Evolutionary conservation across 2,888 invertebrate species (phyloP).

Genomic region (Ctenicera cuprea): DNA sequence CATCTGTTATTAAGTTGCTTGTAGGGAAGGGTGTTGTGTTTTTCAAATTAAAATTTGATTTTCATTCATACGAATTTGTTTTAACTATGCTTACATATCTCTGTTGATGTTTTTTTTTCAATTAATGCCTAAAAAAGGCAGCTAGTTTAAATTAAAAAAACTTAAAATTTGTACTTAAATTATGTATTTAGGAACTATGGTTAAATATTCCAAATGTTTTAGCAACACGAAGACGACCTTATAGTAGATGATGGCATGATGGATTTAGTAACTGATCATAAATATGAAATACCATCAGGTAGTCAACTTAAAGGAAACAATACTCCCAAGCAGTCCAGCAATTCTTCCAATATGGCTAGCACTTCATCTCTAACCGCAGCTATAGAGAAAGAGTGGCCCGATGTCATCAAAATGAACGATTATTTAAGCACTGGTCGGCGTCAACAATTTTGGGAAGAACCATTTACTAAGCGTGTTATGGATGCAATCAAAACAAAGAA

Average conservation of each 20-base stretch:
- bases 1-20: too few relatives aligned
- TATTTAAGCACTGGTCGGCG: constrained; percentile 89
- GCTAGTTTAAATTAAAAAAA: too few relatives aligned
- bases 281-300: constrained; percentile 43
- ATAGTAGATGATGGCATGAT: constrained; percentile 43
- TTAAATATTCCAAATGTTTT: constrained; percentile 8
- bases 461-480: constrained; percentile 91
- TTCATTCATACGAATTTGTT: too few relatives aligned
- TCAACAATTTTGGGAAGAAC: constrained; percentile 95
- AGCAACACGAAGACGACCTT: constrained; percentile 45
- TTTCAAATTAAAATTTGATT: too few relatives aligned
- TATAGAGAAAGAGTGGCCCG: constrained; percentile 73
- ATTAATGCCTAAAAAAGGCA: too few relatives aligned
- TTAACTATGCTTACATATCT: too few relatives aligned
- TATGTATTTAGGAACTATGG: too few relatives aligned
- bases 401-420: constrained; percentile 91
- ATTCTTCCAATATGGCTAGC: constrained; percentile 45
- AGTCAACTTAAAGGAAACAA: constrained; percentile 36
- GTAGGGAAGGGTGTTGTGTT: too few relatives aligned
- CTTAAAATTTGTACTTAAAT: too few relatives aligned
- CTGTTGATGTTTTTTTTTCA: too few relatives aligned
- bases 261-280: constrained; percentile 38
- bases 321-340: constrained; percentile 47
- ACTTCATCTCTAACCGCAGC: constrained; percentile 66
- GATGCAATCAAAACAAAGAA: constrained; percentile 93